These are phyloP conservation scores for Patella vulgata DNA, from an alignment of 1,140 invertebrate genomes.

Conservation along the genomic window DNA sequence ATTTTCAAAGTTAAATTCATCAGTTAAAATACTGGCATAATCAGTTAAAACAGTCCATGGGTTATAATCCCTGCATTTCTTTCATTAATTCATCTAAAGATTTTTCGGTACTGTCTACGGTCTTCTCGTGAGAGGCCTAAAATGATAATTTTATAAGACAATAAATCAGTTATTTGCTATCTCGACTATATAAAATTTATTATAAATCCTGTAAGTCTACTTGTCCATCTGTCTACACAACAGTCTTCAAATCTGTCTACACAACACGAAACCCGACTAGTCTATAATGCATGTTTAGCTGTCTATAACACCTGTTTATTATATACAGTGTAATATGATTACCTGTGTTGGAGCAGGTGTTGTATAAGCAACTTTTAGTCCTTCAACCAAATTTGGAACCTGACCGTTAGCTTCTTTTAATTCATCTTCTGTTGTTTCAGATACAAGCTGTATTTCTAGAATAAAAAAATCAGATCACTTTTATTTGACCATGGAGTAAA, in stretches of 20 bases:
- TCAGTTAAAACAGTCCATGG: too few species aligned
- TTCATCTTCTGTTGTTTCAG: conserved; percentile 57
- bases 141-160: not conserved
- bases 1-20: too few species aligned
- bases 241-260: too few species aligned
- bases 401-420: conserved; percentile 44
- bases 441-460: conserved; percentile 56
- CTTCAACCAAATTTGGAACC: conserved; percentile 69
- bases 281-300: not conserved
- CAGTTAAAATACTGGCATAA: too few species aligned
- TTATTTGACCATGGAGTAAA: not conserved
- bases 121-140: too few species aligned
- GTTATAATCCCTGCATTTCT: conserved; percentile 8
- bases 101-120: not conserved
- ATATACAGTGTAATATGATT: conserved; percentile 2
- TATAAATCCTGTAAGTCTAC: too few species aligned
- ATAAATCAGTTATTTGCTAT: too few species aligned
- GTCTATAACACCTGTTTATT: too few species aligned
- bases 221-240: too few species aligned
- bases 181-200: too few species aligned
- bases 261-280: too few species aligned
- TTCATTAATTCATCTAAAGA: conserved; percentile 1
- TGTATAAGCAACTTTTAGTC: conserved; percentile 77
- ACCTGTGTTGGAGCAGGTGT: conserved; percentile 64
- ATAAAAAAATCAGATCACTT: conserved; percentile 7